Conservation (phyloP, 2,797 vertebrate species). For the Molossus molossus region DNA sequence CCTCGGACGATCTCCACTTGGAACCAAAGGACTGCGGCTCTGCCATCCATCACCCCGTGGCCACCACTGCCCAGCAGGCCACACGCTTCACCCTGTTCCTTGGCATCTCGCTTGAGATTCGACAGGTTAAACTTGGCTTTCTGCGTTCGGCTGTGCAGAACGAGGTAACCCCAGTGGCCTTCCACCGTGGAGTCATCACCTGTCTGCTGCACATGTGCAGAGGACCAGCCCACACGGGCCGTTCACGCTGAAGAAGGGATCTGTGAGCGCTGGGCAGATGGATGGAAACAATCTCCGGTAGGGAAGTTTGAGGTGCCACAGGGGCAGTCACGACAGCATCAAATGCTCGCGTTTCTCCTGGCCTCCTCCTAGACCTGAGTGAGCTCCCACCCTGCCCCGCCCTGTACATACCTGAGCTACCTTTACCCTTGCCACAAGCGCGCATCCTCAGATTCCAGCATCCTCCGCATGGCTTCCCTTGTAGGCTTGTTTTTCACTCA, state of each 20-base stretch:
- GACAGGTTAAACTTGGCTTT: conserved; percentile 77
- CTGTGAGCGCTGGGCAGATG: accelerated
- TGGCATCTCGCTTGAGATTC: conserved; percentile 65
- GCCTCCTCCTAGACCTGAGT: not conserved
- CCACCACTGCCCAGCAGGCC: conserved; percentile 78
- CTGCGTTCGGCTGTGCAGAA: conserved; percentile 84
- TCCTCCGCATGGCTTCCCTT: conserved; percentile 64
- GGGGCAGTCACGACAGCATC: not conserved
- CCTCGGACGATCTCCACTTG: conserved; percentile 87
- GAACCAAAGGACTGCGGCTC: conserved; percentile 89
- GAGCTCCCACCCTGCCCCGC: not conserved
- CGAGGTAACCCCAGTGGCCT: conserved; percentile 78
- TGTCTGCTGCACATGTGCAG: conserved; percentile 67
- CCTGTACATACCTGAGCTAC: conserved; percentile 24
- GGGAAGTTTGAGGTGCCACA: not conserved
- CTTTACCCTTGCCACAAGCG: not conserved
- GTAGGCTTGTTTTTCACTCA: conserved; percentile 67
- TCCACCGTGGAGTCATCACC: conserved; percentile 74
- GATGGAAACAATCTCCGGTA: not conserved
- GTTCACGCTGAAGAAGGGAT: not conserved
- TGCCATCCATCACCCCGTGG: conserved; percentile 74
- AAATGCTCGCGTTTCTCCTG: not conserved
- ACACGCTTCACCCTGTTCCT: conserved; percentile 44
- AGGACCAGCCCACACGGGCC: not conserved
- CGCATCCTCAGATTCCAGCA: not conserved